Evolutionary conservation across 2,888 invertebrate species (phyloP), one percentile per base, ranked within the genome.

Genomic region (Hypomecis punctinalis): DNA sequence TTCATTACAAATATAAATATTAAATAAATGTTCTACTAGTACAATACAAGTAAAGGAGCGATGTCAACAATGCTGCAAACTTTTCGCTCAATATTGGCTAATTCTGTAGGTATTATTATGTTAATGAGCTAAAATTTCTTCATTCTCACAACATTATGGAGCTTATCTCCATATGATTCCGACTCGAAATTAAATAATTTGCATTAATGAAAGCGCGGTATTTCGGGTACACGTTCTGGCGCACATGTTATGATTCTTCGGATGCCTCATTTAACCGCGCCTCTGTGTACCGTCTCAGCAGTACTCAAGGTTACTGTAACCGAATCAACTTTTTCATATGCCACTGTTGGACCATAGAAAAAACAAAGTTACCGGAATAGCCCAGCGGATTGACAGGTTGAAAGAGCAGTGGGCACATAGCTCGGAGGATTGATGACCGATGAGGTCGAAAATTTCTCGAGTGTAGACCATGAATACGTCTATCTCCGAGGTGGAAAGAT

Each of bases 241-340:
- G 67, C 67, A 67, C 67, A 67, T 63, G 63, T 67, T 63, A 67
- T 67, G 61, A 66, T 66, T 67, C 67, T 61, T 57, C 48, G 58
- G 58, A 67, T 67, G 67, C 61, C 65, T 66, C 65, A 66, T 66
- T 66, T 66, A 60, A 56, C 53, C 13, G 39, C 43, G 47, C 6
- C 23, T 33, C n/a, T 3, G 48, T 57, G 8, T 40, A 40, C 10
- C 10, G 13, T 8, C 9, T 9, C 33, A n/a, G 7, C 63, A 63
- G 63, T 54, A 59, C 48, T 8, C 5, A 3, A 54, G 13, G 6
- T 58, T 42, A n/a, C 5, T 23, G 6, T 11, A 45, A 35, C 36
- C 13, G 6, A 2, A 23, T 23, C 23, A 23, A 23, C 39, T 53
- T 13, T 40, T 40, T 40, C 0, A 6, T 2, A 23, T 23, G 1